A percentile compares a stretch with the other conserved stretches of the same genome.
Evolutionary conservation across 2,797 vertebrate genomes (phyloP).

Genomic region (Macropus fuliginosus): DNA sequence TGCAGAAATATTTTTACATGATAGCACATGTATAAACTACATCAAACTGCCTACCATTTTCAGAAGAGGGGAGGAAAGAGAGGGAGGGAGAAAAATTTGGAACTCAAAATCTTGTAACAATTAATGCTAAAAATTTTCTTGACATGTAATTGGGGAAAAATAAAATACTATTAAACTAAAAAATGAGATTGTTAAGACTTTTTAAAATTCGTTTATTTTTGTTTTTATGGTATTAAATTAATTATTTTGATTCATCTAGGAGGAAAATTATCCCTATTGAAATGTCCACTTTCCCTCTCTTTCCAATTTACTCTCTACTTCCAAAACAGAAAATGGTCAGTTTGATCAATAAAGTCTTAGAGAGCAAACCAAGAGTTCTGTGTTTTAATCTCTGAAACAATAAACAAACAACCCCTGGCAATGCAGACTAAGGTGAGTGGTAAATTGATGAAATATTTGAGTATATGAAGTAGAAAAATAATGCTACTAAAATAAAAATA

Average conservation of each 20-base stretch:
- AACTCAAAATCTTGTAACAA: too few relatives aligned
- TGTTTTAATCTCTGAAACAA: neutral
- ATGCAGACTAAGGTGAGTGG: neutral
- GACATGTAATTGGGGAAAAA: too few relatives aligned
- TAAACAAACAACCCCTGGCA: neutral
- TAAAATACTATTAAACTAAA: too few relatives aligned
- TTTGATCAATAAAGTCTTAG: neutral
- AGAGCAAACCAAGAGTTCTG: neutral
- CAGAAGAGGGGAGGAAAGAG: too few relatives aligned
- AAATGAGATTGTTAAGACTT: neutral
- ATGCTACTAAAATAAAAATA: neutral
- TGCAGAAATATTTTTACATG: too few relatives aligned
- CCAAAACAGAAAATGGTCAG: neutral
- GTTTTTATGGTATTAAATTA: neutral
- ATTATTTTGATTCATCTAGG: neutral
- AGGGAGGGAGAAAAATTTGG: too few relatives aligned
- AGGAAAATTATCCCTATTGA: neutral
- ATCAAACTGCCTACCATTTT: too few relatives aligned
- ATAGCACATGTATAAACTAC: too few relatives aligned
- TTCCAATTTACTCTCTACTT: neutral
- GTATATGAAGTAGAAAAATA: neutral
- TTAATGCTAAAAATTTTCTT: too few relatives aligned
- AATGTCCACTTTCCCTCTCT: neutral
- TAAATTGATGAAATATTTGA: neutral
- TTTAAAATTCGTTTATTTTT: neutral